A percentile compares a stretch with the other conserved stretches of the same genome.
Evolutionary conservation across 2,113 vertebrate species (phyloP).

Genomic region (Misgurnus mizolepis): DNA sequence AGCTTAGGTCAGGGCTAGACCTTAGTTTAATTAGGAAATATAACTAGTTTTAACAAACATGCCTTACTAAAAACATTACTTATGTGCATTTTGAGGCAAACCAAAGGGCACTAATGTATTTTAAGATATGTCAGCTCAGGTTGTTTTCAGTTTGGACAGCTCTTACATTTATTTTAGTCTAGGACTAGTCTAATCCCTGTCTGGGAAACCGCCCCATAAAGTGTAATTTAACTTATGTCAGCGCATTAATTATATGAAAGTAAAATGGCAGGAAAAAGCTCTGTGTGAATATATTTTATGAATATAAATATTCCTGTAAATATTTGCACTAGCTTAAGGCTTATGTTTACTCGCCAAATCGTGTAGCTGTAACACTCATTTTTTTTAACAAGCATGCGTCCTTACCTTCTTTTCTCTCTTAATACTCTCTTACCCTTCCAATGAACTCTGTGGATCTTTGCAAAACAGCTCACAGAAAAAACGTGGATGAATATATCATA

Average conservation of each 20-base stretch:
- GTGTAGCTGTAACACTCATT: conserved; percentile 22
- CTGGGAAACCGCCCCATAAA: no score
- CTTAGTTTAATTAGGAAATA: no score
- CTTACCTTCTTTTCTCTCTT: conserved; percentile 7
- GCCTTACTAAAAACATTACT: no score
- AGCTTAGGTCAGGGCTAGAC: no score
- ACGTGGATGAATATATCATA: conserved; percentile 31
- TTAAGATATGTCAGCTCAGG: no score
- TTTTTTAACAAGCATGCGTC: conserved; percentile 9
- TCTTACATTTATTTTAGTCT: no score
- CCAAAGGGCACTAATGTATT: no score
- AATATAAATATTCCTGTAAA: background rate
- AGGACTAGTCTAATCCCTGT: no score
- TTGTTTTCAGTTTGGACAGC: no score
- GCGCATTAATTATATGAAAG: background rate
- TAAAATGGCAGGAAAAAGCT: background rate
- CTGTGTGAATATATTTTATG: background rate
- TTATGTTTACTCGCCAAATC: background rate
- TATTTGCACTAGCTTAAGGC: background rate
- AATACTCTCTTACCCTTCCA: conserved; percentile 25
- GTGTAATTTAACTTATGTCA: no score
- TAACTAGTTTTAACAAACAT: no score
- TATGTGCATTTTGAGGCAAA: no score
- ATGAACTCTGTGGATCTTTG: conserved; percentile 7
- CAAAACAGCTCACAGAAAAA: background rate